Evolutionary conservation across 2,113 vertebrate genomes (phyloP).

Genomic region (Copsychus sechellarum): DNA sequence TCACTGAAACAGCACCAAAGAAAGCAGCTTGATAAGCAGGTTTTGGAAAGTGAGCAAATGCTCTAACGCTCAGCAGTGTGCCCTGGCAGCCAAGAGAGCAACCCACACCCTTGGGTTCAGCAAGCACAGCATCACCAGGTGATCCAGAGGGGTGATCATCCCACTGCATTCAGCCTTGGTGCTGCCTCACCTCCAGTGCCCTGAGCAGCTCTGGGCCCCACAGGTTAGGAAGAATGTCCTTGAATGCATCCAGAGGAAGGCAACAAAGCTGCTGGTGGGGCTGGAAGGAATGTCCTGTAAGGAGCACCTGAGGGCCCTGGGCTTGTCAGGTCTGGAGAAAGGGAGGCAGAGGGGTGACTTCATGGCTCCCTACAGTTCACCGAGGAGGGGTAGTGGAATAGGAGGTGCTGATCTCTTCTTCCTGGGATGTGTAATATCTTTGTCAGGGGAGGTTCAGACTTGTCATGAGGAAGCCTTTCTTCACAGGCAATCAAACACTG

Average conservation of each 20-base stretch:
- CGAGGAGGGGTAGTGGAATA: background rate
- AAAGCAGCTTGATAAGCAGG: background rate
- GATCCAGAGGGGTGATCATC: background rate
- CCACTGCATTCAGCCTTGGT: accelerated
- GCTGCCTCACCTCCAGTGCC: accelerated
- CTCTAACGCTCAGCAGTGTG: background rate
- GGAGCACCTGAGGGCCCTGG: background rate
- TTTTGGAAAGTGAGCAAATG: background rate
- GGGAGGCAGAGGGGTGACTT: background rate
- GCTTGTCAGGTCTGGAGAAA: background rate
- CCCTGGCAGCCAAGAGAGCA: background rate
- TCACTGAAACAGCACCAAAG: background rate
- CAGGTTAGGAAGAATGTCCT: background rate
- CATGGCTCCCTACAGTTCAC: background rate
- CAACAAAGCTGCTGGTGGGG: background rate
- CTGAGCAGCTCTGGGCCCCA: background rate
- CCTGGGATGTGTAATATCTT: accelerated
- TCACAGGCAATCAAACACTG: background rate
- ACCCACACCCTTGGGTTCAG: background rate
- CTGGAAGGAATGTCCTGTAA: background rate
- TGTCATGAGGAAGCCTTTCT: background rate
- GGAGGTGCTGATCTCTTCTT: background rate
- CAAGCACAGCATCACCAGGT: background rate
- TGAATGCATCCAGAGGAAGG: background rate
- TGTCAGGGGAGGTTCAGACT: background rate